Conservation (phyloP, 2,113 vertebrate species). For the Ranitomeya variabilis region DNA sequence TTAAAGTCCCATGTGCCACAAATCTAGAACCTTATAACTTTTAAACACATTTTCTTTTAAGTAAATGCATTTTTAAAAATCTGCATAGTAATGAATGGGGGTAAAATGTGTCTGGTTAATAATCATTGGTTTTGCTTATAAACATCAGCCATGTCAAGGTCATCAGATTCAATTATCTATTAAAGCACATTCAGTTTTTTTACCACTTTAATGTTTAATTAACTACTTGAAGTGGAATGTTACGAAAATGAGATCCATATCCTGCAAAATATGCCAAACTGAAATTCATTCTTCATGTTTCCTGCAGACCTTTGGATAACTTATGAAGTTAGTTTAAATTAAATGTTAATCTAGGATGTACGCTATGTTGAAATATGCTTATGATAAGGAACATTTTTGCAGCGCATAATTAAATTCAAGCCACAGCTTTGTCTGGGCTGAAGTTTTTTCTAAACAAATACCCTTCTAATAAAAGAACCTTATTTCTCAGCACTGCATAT, state of each 20-base stretch:
- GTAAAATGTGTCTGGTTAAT: background rate
- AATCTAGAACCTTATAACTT: no score
- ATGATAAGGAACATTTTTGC: constrained; percentile 45
- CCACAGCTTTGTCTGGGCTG: constrained; percentile 29
- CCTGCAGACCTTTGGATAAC: background rate
- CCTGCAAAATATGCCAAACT: background rate
- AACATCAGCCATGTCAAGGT: background rate
- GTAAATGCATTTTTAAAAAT: no score
- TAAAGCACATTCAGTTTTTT: background rate
- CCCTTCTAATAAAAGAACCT: constrained; percentile 47
- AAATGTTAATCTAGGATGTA: constrained; percentile 31
- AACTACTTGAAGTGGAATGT: background rate
- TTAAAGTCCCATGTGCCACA: no score
- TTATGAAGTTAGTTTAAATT: constrained; percentile 32
- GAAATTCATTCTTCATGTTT: constrained; percentile 5
- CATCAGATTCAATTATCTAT: background rate
- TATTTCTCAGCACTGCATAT: constrained; percentile 38
- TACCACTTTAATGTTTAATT: background rate
- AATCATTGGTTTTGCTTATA: background rate
- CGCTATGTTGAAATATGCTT: constrained; percentile 41
- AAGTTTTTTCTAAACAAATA: constrained; percentile 48
- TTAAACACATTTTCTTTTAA: no score
- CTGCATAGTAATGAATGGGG: no score
- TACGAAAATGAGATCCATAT: background rate
- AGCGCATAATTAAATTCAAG: constrained; percentile 46